Evolutionary conservation across 2,888 invertebrate species (phyloP), one percentile per base, ranked within the genome.

Genomic region (Oxyteleia sp.): DNA sequence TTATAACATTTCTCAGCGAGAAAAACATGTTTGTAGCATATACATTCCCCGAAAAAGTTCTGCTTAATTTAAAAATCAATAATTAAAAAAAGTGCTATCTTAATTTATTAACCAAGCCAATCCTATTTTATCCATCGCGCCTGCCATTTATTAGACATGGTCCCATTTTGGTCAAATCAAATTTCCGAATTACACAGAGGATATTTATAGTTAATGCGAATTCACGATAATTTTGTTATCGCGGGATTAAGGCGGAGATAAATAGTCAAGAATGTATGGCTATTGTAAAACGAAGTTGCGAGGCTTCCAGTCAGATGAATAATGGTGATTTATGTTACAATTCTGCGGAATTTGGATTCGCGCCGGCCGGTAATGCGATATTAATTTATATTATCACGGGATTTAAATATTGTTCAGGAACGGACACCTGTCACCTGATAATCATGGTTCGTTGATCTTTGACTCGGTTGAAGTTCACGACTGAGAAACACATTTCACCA

Each of bases 161-260:
- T 32, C 10, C 32, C 43, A 16, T 47, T 18, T 38, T 32, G 51
- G 32, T 43, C 47, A 2, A 41, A 76, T 49, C 57, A n/a, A 49
- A 76, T 64, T 35, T 13, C 7, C 15, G 51, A 68, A 76, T 51
- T 68, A 57, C 16, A 4, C 38, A 1, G 8, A 15, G 1, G 45
- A 5, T 76, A 76, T 76, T 76, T 76, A 66, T 66, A 76, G 57
- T 7, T 20, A 32, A 3, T 43, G 13, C 41, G 8, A 2, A 23
- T 23, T 5, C 23, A 23, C 23, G 23, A 23, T 32, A 32, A 32
- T n/a, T 7, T 32, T 32, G 32, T 32, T 32, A 32, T 32, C 10
- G 8, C 10, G 32, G 10, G 10, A 32, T 32, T 32, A 32, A 32
- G 32, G 32, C 8, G 32, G 5, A 8, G 32, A 32, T 32, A 32